phyloP scores from a whole-genome alignment of 2,888 invertebrate genomes.

The Lochmaea capreae region DNA sequence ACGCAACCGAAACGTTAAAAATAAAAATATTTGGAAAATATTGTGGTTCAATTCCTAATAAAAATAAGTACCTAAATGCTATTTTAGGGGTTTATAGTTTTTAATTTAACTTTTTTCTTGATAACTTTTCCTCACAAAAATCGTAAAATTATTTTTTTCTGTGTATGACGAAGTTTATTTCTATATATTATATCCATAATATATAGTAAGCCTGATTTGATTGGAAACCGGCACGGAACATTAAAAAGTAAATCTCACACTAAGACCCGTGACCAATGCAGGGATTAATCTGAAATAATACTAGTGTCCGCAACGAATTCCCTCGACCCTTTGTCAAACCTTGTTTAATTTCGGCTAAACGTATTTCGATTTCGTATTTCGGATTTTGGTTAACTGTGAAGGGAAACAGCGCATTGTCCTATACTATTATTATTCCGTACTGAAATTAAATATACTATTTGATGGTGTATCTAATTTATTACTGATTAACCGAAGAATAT shows the following conservation, averaged over 20 bases:
- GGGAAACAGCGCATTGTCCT: neutral
- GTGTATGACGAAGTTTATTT: constrained; percentile 26
- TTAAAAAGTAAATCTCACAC: constrained; percentile 65
- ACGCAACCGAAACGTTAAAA: no score
- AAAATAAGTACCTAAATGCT: no score
- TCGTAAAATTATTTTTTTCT: constrained; percentile 11
- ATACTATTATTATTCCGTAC: neutral
- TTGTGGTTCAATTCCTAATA: no score
- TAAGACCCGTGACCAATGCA: constrained; percentile 64
- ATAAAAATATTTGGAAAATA: no score
- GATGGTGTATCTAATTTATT: no score
- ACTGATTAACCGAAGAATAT: no score
- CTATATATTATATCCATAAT: constrained; percentile 29
- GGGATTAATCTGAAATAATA: constrained; percentile 61
- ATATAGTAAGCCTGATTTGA: constrained; percentile 57
- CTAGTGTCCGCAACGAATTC: constrained; percentile 42
- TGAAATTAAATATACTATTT: neutral
- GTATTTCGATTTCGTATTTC: constrained; percentile 24
- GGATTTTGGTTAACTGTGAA: constrained; percentile 2
- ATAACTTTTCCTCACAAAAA: neutral
- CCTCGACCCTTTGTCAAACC: constrained; percentile 55
- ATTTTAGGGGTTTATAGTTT: neutral
- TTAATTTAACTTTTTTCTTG: neutral
- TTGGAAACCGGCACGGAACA: constrained; percentile 64
- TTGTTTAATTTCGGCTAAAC: constrained; percentile 61